Evolutionary conservation across 37 sponge, comb jelly and placozoan genomes (phyloP), one percentile per base, ranked within the genome.

Genomic region (Chondrosia reniformis): DNA sequence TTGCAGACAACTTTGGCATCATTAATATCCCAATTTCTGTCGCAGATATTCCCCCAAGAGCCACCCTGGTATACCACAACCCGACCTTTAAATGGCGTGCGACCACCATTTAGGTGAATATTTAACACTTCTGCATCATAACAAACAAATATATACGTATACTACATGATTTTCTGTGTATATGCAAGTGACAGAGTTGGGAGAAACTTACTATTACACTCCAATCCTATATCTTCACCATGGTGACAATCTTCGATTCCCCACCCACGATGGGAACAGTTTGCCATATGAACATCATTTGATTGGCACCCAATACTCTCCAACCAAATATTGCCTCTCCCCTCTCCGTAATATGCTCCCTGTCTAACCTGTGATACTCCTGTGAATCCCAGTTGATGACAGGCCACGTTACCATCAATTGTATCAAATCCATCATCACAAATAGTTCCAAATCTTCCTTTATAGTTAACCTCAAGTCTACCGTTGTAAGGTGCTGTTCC

Each of bases 1-100:
- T 32, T 77, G 61, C 78, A 77, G 12, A 77, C 78, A 9, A 77
- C 78, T 39, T 39, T 77, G 21, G 78, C 78, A 59, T 59, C 78
- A 5, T 24, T 59, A 24, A 77, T 33, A 27, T 77, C 44, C 78
- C 78, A 77, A 4, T 62, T 62, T 2, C 1, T 0, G 9, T 77
- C 45, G n/a, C 78, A 77, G 21, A 77, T 43, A 59, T 59, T 77
- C 36, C 78, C 62, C 59, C 62, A 77, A 21, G 78, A 59, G 0
- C 78, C 78, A 58, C 40, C 62, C 24, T 58, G 61, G 78, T 77
- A 77, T 27, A 43, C 37, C 78, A 61, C 78, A 12, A 77, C 78
- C 2, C 78, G 40, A 40, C 78, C 78, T 22, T 77, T 62, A 77
- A 36, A 38, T 4, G 45, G 41, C 37, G 22, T 54, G 8, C 19